phyloP scores from a whole-genome alignment of 1,140 invertebrate genomes.

The Coelopa frigida region DNA sequence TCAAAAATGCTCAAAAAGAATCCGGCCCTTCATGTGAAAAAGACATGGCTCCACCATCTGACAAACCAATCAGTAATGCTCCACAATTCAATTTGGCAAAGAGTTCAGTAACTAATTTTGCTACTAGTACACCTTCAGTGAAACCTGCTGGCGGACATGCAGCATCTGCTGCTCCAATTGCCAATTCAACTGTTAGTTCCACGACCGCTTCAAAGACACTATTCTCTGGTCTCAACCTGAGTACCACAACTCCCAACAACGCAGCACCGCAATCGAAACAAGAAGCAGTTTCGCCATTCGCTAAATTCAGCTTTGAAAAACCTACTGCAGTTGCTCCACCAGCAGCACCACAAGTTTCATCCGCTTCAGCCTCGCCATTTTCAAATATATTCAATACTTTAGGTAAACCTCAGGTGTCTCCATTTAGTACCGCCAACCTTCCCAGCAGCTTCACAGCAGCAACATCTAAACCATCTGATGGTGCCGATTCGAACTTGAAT shows the following conservation, averaged over 20 bases:
- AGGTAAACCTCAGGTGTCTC: constrained; percentile 5
- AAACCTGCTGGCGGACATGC: not conserved
- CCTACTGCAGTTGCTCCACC: constrained; percentile 13
- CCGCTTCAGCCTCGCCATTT: constrained; percentile 6
- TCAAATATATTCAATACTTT: constrained; percentile 18
- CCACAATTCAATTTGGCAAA: constrained; percentile 5
- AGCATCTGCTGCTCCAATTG: not conserved
- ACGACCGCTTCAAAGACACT: constrained; percentile 20
- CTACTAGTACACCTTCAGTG: constrained; percentile 13
- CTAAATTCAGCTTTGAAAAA: constrained; percentile 55
- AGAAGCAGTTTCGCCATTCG: constrained; percentile 58
- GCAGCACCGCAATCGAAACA: not conserved
- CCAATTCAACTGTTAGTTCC: not conserved
- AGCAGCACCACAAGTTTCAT: constrained; percentile 17
- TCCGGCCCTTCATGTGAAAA: constrained; percentile 2
- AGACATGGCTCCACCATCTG: not conserved
- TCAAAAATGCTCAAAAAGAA: constrained; percentile 52
- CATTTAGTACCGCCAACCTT: constrained; percentile 7
- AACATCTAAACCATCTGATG: not conserved
- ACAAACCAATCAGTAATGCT: not conserved
- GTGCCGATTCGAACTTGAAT: constrained; percentile 7
- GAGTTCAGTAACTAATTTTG: constrained; percentile 8
- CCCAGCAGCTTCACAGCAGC: not conserved
- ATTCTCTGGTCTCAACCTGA: constrained; percentile 17
- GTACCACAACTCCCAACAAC: constrained; percentile 3